phyloP scores from a whole-genome alignment of 1,140 invertebrate genomes.

The Tigriopus japonicus region DNA sequence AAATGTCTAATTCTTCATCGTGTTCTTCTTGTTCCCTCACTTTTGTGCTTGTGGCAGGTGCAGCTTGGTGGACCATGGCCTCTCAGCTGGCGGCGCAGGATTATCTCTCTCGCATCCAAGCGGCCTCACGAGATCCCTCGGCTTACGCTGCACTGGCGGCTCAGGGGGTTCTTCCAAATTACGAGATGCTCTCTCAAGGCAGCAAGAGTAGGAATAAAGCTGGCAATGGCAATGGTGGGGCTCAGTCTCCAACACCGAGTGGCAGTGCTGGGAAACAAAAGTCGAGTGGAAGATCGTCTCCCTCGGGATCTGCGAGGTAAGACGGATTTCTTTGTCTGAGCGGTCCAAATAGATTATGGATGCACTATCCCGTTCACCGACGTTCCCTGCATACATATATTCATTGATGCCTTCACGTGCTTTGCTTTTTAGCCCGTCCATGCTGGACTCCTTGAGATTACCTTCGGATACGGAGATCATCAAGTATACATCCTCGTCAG shows the following conservation, averaged over 20 bases:
- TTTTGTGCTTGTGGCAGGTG: too few species aligned
- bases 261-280: not conserved
- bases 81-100: conserved; percentile 63
- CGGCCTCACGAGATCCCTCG: conserved; percentile 14
- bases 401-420: not conserved
- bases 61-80: conserved; percentile 61
- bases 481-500: conserved; percentile 62
- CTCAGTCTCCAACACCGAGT: conserved; percentile 2
- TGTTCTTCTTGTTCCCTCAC: too few species aligned
- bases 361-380: too few species aligned
- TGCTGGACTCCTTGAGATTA: conserved; percentile 52
- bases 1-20: too few species aligned
- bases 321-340: too few species aligned
- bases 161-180: conserved; percentile 6
- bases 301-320: too few species aligned
- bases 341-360: too few species aligned
- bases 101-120: conserved; percentile 53
- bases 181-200: conserved; percentile 8
- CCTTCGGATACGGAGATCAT: conserved; percentile 75
- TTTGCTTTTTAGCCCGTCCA: conserved; percentile 17
- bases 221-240: not conserved
- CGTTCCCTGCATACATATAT: too few species aligned
- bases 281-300: not conserved
- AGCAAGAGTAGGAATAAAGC: not conserved
- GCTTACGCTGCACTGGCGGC: conserved; percentile 16